Evolutionary conservation across 2,888 invertebrate species (phyloP), one percentile per base, ranked within the genome.

Genomic region (Agapostemon virescens): DNA sequence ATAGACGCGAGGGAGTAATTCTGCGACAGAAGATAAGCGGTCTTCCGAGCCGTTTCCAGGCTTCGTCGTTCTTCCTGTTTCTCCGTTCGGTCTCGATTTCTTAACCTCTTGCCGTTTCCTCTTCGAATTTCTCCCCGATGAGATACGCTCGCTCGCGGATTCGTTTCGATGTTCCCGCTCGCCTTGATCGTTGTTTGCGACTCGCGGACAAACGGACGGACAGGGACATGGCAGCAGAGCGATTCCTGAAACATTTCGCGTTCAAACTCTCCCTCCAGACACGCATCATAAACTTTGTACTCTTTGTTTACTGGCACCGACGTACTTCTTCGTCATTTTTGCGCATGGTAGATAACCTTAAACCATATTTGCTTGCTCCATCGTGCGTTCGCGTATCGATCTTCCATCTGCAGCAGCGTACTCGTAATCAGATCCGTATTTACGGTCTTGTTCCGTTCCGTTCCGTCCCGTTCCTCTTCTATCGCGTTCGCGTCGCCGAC

Each of bases 1-100:
- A 91, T 90, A 90, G 89, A 89, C 87, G 86, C 89, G 88, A 87
- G 89, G 88, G 89, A 87, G 89, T 88, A 88, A 86, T 89, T 87
- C 85, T 84, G 84, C 81, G 82, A 83, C 85, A 79, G 77, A 82
- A 89, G 86, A 89, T 89, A 88, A 88, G 83, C 85, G 73, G 66
- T 64, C 73, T 67, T 61, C 67, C n/a, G 38, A 33, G 13, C 77
- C 64, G 69, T 70, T 58, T 64, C 55, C 55, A 38, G 52, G 36
- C 38, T 73, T 74, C 74, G 67, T 69, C 75, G 74, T 72, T 81
- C 75, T 82, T 64, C 70, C 74, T 45, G 40, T 45, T 69, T 52
- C 69, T 66, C 23, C 30, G 52, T 61, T 58, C 64, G 3, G 52
- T 23, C 30, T 55, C 63, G 68, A 70, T 67, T 63, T 58, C 13